Evolutionary conservation across 1,140 invertebrate species (phyloP).

Genomic region (Heliconius hewitsoni): DNA sequence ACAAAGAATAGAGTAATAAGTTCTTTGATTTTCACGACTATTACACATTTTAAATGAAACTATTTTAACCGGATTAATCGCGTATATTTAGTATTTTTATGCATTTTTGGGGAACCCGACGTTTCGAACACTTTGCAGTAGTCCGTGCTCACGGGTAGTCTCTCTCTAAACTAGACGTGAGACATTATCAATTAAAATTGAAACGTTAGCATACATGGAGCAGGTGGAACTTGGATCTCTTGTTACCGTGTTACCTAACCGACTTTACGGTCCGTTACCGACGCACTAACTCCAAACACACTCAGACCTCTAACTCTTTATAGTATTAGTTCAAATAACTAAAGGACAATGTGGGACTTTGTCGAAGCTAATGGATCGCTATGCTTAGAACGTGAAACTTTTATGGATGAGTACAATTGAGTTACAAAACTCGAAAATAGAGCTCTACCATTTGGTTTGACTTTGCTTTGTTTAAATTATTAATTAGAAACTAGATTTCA

Average conservation of each 20-base stretch:
- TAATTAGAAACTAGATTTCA: neutral
- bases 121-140: too few species aligned
- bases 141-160: too few species aligned
- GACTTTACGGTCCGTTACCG: constrained; percentile 55
- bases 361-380: constrained; percentile 66
- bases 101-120: too few species aligned
- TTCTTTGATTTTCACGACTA: too few species aligned
- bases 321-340: constrained; percentile 69
- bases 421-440: constrained; percentile 63
- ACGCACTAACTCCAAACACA: constrained; percentile 58
- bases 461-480: constrained; percentile 27
- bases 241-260: constrained; percentile 46
- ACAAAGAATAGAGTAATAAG: too few species aligned
- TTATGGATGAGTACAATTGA: constrained; percentile 65
- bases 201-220: neutral
- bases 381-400: constrained; percentile 68
- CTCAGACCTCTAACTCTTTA: constrained; percentile 65
- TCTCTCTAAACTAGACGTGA: too few species aligned
- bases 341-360: constrained; percentile 63
- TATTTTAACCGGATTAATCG: too few species aligned
- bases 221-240: constrained; percentile 6
- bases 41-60: too few species aligned
- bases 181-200: too few species aligned
- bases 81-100: too few species aligned
- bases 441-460: constrained; percentile 13